Evolutionary conservation across 2,797 vertebrate genomes (phyloP).

Genomic region (Malacoctenus gilli): DNA sequence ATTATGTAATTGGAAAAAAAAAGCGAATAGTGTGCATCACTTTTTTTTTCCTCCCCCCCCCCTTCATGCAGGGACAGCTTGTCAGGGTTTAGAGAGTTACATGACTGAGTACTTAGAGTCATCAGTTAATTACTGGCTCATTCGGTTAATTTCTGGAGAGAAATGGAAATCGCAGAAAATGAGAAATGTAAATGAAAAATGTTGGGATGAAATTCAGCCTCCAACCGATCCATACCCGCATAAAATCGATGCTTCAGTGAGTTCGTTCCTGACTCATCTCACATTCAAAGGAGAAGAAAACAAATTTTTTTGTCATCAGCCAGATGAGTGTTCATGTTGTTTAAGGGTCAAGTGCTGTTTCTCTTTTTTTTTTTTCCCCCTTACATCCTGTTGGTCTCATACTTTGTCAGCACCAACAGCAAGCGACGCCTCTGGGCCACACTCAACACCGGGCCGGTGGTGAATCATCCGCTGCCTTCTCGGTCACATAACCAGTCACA

Average conservation of each 20-base stretch:
- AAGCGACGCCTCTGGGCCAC: slow-evolving; percentile 45
- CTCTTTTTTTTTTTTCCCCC: background rate
- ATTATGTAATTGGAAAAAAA: slow-evolving; percentile 66
- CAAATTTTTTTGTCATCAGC: too few relatives aligned
- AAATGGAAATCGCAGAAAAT: background rate
- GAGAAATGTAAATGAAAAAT: background rate
- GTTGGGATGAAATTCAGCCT: background rate
- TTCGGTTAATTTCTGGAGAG: slow-evolving; percentile 13
- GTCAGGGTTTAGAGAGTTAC: slow-evolving; percentile 43
- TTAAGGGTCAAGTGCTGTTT: slow-evolving; percentile 17
- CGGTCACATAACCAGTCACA: slow-evolving; percentile 29
- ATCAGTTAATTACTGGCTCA: slow-evolving; percentile 36
- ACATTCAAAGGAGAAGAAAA: too few relatives aligned
- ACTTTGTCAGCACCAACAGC: slow-evolving; percentile 37
- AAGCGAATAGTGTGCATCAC: slow-evolving; percentile 55
- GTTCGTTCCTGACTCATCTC: background rate
- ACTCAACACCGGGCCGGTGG: slow-evolving; percentile 16
- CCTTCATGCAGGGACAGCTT: slow-evolving; percentile 46
- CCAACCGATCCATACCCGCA: too few relatives aligned
- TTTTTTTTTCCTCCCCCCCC: slow-evolving; percentile 9
- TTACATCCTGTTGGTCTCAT: slow-evolving; percentile 46
- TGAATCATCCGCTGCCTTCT: slow-evolving; percentile 49
- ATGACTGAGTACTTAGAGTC: slow-evolving; percentile 53
- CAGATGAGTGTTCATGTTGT: slow-evolving; percentile 4
- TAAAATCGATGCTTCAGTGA: background rate